A percentile compares a stretch with the other conserved stretches of the same genome.
Conservation (phyloP, 2,797 vertebrate genomes). For the Pangasius mekongensis region DNA sequence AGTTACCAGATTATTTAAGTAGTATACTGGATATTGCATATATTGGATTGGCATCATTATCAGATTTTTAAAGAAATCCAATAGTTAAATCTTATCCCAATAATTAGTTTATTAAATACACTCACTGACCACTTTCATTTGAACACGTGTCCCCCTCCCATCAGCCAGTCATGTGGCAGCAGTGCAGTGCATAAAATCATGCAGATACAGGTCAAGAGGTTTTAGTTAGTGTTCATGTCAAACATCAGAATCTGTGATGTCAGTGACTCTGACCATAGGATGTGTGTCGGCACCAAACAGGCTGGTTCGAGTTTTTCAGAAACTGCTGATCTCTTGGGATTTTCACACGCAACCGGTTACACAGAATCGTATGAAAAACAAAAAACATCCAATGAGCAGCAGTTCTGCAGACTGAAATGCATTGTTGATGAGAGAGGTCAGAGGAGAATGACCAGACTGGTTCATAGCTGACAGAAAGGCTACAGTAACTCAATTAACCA, state of each 20-base stretch:
- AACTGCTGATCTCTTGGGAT: neutral
- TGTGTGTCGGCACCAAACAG: neutral
- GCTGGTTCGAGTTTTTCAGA: neutral
- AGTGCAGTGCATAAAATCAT: neutral
- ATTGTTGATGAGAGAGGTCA: neutral
- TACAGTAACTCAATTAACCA: neutral
- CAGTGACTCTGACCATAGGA: neutral
- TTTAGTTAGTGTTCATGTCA: neutral
- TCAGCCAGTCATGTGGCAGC: neutral
- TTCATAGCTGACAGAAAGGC: neutral
- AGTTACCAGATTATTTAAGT: neutral
- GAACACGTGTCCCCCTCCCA: neutral
- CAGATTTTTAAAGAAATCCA: neutral
- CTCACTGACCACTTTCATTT: neutral
- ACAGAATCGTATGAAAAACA: neutral
- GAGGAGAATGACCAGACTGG: neutral
- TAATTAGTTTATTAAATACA: neutral
- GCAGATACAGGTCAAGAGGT: neutral
- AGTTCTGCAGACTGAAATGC: neutral
- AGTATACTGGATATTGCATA: neutral
- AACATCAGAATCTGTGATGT: neutral
- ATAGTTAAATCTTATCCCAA: no score
- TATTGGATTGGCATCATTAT: neutral
- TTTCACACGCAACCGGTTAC: neutral
- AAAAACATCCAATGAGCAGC: neutral